Evolutionary conservation across 2,113 vertebrate species (phyloP).

Genomic region (Eptatretus burgeri): DNA sequence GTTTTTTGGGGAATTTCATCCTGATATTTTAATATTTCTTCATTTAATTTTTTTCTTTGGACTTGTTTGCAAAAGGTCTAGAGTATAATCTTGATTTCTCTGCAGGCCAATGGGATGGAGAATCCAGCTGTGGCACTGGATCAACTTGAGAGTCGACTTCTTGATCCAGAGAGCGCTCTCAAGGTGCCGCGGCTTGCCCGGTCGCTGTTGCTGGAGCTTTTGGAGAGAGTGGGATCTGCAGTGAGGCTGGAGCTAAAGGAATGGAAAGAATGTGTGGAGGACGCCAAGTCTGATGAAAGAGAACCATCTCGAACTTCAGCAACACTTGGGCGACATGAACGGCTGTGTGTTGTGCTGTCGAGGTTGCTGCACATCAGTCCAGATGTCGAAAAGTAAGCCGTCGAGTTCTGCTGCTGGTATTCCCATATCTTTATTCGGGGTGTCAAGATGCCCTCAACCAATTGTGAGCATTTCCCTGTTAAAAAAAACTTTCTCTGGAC

Average conservation of each 20-base stretch:
- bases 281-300: no score
- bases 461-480: not conserved
- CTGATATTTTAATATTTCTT: no score
- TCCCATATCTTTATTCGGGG: not conserved
- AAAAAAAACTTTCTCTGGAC: not conserved
- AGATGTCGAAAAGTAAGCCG: conserved; percentile 52
- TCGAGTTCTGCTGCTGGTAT: no score
- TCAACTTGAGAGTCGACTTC: conserved; percentile 31
- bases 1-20: no score
- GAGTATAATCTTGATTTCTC: no score
- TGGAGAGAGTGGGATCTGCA: conserved; percentile 39
- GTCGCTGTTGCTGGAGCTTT: conserved; percentile 47
- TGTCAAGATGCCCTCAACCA: not conserved
- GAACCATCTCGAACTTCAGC: no score
- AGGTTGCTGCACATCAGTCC: conserved; percentile 42
- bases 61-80: no score
- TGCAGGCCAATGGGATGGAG: no score
- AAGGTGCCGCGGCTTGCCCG: conserved; percentile 44
- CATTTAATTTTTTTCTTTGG: no score
- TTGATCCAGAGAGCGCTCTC: conserved; percentile 61
- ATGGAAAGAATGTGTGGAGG: conserved; percentile 27
- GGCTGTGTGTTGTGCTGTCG: conserved; percentile 75
- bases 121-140: conserved; percentile 15
- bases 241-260: no score
- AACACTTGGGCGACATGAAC: conserved; percentile 52